Evolutionary conservation across 2,113 vertebrate species (phyloP).

Genomic region (Dryoscopus gambensis): DNA sequence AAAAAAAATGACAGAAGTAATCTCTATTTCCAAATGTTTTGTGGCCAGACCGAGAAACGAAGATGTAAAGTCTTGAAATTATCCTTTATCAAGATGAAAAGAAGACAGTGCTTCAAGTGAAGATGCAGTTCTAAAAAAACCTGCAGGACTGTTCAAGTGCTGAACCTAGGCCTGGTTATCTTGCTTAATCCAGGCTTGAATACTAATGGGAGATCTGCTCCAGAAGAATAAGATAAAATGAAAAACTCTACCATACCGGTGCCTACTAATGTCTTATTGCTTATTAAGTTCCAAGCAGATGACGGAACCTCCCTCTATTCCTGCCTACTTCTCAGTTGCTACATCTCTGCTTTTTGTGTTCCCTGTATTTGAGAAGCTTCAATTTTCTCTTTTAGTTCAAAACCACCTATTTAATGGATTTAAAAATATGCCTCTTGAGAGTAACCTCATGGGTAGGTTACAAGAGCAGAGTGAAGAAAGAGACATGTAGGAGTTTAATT

Average conservation of each 20-base stretch:
- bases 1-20: neutral
- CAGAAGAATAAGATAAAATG: neutral
- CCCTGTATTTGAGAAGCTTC: neutral
- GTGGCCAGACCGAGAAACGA: neutral
- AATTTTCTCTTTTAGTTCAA: neutral
- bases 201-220: neutral
- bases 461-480: neutral
- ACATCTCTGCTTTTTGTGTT: neutral
- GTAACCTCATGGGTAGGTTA: neutral
- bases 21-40: neutral
- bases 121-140: neutral
- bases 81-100: neutral
- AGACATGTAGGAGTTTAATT: neutral
- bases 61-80: neutral
- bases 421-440: neutral
- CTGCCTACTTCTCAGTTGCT: neutral
- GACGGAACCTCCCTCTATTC: neutral
- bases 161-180: neutral
- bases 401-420: neutral
- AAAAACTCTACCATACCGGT: neutral
- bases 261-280: neutral
- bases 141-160: neutral
- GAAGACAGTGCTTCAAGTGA: neutral
- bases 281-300: neutral
- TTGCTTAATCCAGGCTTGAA: neutral